These are phyloP conservation scores for Crematogaster levior DNA, from an alignment of 2,888 invertebrate species.

Conservation along the genomic window DNA sequence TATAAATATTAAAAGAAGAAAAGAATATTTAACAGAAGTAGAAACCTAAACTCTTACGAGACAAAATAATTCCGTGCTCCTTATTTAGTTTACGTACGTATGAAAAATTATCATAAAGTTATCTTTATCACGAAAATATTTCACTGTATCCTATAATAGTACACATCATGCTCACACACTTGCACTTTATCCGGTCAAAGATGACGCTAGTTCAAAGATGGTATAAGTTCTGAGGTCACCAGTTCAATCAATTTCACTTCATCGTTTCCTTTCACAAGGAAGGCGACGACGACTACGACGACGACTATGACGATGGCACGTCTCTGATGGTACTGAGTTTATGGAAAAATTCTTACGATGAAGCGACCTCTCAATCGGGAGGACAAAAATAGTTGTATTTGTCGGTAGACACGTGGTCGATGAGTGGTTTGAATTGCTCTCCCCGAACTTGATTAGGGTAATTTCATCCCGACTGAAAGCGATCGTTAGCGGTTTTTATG, in stretches of 20 bases:
- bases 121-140: neutral
- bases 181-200: constrained; percentile 74
- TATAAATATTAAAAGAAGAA: neutral
- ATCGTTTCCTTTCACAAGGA: constrained; percentile 66
- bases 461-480: constrained; percentile 47
- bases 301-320: constrained; percentile 40
- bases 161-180: constrained; percentile 22
- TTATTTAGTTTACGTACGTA: neutral
- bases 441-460: constrained; percentile 50
- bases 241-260: constrained; percentile 80
- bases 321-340: constrained; percentile 28
- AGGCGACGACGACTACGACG: constrained; percentile 26
- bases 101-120: constrained; percentile 11
- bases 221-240: constrained; percentile 62
- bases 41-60: neutral
- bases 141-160: neutral
- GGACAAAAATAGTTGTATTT: constrained; percentile 49
- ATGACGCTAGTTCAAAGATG: constrained; percentile 63
- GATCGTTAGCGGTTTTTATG: constrained; percentile 52
- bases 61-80: neutral
- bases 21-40: neutral
- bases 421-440: constrained; percentile 35
- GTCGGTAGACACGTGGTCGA: constrained; percentile 32
- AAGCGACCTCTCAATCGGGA: constrained; percentile 4
- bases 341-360: constrained; percentile 39